Evolutionary conservation across 2,888 invertebrate species (phyloP).

Genomic region (Syrista parreyssii): DNA sequence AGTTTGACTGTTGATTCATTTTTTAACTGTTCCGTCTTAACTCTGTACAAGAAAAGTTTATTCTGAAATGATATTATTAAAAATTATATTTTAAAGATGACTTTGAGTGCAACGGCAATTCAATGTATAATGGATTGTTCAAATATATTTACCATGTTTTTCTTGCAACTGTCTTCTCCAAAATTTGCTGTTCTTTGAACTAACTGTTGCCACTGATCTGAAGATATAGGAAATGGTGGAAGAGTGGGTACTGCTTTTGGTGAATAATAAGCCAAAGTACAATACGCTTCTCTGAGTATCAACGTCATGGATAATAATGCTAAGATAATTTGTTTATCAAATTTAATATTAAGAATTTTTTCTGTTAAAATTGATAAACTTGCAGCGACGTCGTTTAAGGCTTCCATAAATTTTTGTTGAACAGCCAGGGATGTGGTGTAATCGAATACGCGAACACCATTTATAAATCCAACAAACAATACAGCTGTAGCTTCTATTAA

Average conservation of each 20-base stretch:
- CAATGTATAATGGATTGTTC: background rate
- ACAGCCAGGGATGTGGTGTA: constrained; percentile 33
- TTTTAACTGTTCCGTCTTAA: constrained; percentile 22
- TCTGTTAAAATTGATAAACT: constrained; percentile 38
- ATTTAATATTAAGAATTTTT: constrained; percentile 32
- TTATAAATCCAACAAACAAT: constrained; percentile 44
- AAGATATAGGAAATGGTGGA: constrained; percentile 38
- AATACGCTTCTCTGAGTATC: constrained; percentile 46
- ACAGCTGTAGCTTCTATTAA: constrained; percentile 27
- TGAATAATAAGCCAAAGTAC: constrained; percentile 45
- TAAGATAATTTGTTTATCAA: constrained; percentile 34
- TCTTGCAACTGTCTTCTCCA: constrained; percentile 36
- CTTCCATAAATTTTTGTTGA: constrained; percentile 46
- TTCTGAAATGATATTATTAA: constrained; percentile 39
- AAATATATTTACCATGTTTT: constrained; percentile 42
- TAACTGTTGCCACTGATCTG: constrained; percentile 43
- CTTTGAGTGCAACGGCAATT: background rate
- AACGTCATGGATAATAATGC: constrained; percentile 40
- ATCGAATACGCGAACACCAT: constrained; percentile 50
- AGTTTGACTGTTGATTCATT: constrained; percentile 23
- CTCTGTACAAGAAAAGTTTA: constrained; percentile 39
- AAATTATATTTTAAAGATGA: background rate
- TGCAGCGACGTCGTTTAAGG: constrained; percentile 44
- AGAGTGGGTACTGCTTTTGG: constrained; percentile 31
- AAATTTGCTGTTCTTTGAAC: constrained; percentile 38